A percentile compares a stretch with the other conserved stretches of the same genome.
Evolutionary conservation across 2,888 invertebrate genomes (phyloP).

Genomic region (Caenorhabditis sp.): DNA sequence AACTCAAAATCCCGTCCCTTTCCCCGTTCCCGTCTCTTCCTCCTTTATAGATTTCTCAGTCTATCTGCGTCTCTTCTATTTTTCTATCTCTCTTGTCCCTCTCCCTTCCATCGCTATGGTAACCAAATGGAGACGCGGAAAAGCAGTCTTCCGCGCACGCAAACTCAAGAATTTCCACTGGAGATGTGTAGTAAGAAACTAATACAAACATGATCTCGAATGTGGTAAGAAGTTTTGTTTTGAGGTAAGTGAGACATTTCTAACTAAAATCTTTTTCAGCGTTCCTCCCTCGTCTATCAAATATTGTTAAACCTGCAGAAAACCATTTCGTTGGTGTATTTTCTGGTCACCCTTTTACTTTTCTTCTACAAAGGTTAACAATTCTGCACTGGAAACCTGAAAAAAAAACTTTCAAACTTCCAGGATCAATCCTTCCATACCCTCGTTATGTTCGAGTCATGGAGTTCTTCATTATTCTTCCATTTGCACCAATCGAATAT

Average conservation of each 20-base stretch:
- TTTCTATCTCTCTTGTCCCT: background rate
- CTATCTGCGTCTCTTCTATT: background rate
- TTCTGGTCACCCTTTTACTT: slow-evolving; percentile 56
- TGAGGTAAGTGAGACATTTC: too few species aligned
- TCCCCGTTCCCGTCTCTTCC: slow-evolving; percentile 4
- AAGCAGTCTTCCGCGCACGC: slow-evolving; percentile 43
- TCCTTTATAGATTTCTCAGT: slow-evolving; percentile 22
- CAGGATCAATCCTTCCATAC: slow-evolving; percentile 72
- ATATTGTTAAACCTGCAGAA: slow-evolving; percentile 58
- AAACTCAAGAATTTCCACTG: slow-evolving; percentile 1
- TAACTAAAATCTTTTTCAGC: slow-evolving; percentile 39
- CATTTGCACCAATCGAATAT: slow-evolving; percentile 76
- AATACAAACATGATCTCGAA: slow-evolving; percentile 44
- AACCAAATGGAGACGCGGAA: slow-evolving; percentile 44
- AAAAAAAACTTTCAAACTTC: background rate
- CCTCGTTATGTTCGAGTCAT: slow-evolving; percentile 74
- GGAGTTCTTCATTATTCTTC: slow-evolving; percentile 73
- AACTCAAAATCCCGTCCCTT: background rate
- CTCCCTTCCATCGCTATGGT: slow-evolving; percentile 33
- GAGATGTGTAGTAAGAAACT: slow-evolving; percentile 35
- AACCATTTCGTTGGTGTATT: slow-evolving; percentile 59
- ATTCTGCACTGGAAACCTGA: background rate
- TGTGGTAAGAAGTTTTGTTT: slow-evolving; percentile 38
- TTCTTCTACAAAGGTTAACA: slow-evolving; percentile 67
- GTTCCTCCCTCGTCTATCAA: slow-evolving; percentile 70